Evolutionary conservation across 2,797 vertebrate species (phyloP), one percentile per base, ranked within the genome.

Genomic region (Alauda arvensis): DNA sequence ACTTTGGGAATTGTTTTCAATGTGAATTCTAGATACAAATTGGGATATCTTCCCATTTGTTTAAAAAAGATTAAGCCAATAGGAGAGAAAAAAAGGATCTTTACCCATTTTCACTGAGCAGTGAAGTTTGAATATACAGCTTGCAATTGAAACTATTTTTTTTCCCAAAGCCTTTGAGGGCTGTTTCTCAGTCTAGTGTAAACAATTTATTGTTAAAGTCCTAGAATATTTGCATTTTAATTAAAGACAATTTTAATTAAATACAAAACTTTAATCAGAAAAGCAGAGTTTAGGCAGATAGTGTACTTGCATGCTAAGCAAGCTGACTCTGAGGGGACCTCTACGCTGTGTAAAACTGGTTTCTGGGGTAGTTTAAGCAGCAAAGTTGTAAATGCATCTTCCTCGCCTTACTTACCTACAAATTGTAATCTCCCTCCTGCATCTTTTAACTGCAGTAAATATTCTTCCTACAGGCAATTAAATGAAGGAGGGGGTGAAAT

Each of bases 141-240:
- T 95, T 90, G 92, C 85, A 96, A 94, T 76, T 86, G 90, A 93
- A 95, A 88, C 83, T 85, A 60, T 93, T 89, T 93, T 95, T 95
- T 92, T 95, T 69, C 13, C 71, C 80, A 96, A 95, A 95, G 88
- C 96, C 95, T 96, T 89, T 94, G 94, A 96, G 96, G 84, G 78
- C 91, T 91, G 75, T 95, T 96, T 93, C 87, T 96, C 93, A 94
- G 94, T 95, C 93, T 96, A 89, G 91, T 96, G 93, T 96, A 97
- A 97, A 96, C 93, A 96, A 96, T 95, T 95, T 96, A 96, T 96
- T 96, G 94, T 96, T 95, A 66, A 94, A 96, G 90, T 96, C 93
- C 92, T 96, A 92, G 91, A 97, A 97, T 96, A 96, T 97, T 97
- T 96, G 94, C 95, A 96, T 97, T 97, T 97, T 96, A 96, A 96